phyloP scores from a whole-genome alignment of 2,113 vertebrate genomes.

The Rhinolophus ferrumequinum region DNA sequence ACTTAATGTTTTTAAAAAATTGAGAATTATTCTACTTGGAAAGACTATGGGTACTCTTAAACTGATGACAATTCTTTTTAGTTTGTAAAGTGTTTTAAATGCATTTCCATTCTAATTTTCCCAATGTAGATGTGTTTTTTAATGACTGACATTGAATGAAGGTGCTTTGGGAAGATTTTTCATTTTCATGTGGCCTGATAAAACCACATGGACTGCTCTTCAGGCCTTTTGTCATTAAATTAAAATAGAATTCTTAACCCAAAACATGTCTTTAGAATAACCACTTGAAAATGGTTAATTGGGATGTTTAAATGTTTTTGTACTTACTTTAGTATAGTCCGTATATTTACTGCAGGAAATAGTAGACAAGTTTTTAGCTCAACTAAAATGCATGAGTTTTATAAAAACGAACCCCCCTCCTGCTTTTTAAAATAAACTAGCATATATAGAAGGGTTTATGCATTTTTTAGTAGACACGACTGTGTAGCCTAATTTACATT shows the following conservation, averaged over 20 bases:
- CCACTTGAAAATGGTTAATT: constrained; percentile 11
- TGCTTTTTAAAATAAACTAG: constrained; percentile 69
- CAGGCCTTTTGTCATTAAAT: neutral
- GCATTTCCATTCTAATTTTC: neutral
- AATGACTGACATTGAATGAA: neutral
- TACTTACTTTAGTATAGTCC: neutral
- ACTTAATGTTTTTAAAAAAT: neutral
- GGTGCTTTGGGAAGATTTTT: neutral
- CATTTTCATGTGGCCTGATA: neutral
- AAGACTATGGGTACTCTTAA: neutral
- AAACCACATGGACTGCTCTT: neutral
- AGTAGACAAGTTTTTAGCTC: constrained; percentile 29
- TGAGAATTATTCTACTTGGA: neutral
- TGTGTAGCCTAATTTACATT: constrained; percentile 73
- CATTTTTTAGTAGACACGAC: constrained; percentile 58
- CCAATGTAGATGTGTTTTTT: neutral
- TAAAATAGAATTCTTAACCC: constrained; percentile 3
- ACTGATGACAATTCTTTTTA: neutral
- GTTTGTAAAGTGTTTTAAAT: constrained; percentile 15
- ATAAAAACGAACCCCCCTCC: neutral
- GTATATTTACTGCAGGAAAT: neutral
- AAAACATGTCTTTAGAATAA: neutral
- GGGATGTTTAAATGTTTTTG: neutral
- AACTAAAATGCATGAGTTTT: constrained; percentile 27
- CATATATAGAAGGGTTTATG: constrained; percentile 69